Percentiles rank a stretch among this genome's conserved stretches.
Conservation (phyloP, 2,797 vertebrate genomes). For the Poecilia velifera region DNA sequence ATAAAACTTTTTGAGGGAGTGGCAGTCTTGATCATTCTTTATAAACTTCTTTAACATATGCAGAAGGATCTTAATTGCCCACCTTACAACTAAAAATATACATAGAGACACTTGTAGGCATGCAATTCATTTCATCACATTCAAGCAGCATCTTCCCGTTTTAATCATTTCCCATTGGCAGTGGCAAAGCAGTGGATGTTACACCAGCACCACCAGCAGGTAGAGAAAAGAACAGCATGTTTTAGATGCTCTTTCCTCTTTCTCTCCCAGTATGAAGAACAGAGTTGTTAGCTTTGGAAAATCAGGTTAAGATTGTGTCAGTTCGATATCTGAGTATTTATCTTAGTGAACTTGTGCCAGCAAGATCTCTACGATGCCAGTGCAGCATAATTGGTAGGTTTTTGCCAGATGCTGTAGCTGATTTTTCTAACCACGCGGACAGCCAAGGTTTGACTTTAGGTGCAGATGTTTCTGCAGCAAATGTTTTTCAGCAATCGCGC, state of each 20-base stretch:
- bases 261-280: constrained; percentile 24
- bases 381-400: constrained; percentile 37
- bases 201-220: constrained; percentile 83
- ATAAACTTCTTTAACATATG: constrained; percentile 54
- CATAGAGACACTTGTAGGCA: constrained; percentile 37
- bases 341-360: constrained; percentile 59
- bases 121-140: constrained; percentile 64
- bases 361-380: constrained; percentile 16
- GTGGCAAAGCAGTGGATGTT: constrained; percentile 42
- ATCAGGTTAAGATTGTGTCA: constrained; percentile 69
- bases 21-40: constrained; percentile 47
- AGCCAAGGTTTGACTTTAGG: constrained; percentile 39
- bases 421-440: constrained; percentile 54
- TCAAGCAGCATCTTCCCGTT: constrained; percentile 45
- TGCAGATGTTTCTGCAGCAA: constrained; percentile 69
- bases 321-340: constrained; percentile 67
- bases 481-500: constrained; percentile 66
- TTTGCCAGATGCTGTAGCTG: constrained; percentile 64
- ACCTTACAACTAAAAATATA: constrained; percentile 37
- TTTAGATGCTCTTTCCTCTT: constrained; percentile 4
- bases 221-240: constrained; percentile 44
- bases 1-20: constrained; percentile 55
- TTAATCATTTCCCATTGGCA: constrained; percentile 28
- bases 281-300: constrained; percentile 52
- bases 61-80: constrained; percentile 61